Evolutionary conservation across 2,797 vertebrate species (phyloP).

Genomic region (Epinephelus awoara): DNA sequence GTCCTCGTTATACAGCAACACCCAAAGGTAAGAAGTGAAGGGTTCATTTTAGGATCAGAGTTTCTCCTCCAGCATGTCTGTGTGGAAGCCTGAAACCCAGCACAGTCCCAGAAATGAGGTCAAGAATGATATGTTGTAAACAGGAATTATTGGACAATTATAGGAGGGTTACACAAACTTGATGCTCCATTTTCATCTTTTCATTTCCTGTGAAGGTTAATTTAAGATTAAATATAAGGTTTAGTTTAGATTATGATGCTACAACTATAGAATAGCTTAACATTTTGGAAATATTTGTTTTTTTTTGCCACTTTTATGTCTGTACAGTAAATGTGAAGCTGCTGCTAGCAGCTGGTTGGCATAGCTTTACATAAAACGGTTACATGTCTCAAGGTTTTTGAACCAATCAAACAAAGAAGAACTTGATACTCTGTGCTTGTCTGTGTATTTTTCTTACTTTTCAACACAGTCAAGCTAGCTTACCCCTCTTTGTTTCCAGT

Average conservation of each 20-base stretch:
- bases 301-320: background rate
- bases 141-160: background rate
- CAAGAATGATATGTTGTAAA: slow-evolving; percentile 10
- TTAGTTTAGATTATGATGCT: background rate
- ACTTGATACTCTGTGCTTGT: background rate
- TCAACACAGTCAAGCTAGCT: too few species aligned
- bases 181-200: background rate
- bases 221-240: background rate
- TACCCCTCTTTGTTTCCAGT: too few species aligned
- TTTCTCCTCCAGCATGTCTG: background rate
- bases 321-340: background rate
- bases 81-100: background rate
- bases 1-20: slow-evolving; percentile 11
- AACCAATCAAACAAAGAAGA: background rate
- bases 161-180: background rate
- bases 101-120: slow-evolving; percentile 18
- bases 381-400: background rate
- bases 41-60: slow-evolving; percentile 30
- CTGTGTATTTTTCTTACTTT: too few species aligned
- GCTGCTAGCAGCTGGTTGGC: too few species aligned
- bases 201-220: background rate
- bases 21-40: slow-evolving; percentile 8
- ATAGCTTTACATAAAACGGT: too few species aligned
- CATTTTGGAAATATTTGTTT: background rate
- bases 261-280: background rate